Base-by-base conservation (phyloP, 2,888 invertebrate species). In the Tetropium fuscum region DNA sequence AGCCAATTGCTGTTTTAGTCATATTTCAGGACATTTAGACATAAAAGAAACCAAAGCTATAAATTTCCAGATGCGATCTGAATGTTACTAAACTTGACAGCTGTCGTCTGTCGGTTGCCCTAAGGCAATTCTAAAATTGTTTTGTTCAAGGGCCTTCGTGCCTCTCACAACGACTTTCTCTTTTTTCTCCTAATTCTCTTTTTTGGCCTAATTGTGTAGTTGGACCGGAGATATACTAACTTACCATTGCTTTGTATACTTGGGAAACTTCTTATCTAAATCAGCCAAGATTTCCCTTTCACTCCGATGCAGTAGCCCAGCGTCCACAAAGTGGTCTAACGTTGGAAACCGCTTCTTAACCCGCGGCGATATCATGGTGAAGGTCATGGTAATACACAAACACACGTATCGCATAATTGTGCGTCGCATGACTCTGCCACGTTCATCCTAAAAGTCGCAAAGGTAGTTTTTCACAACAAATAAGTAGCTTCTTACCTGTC, bases 271-370 rank as follows among this genome's bases (percentile, higher is more conserved):
- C 38, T 85, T 82, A 78, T 94, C 92, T 72, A 95, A 83, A 73
- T 90, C 88, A 54, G 90, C 88, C 62, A 95, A 88, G 65, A 95
- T 93, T 32, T 83, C 83, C 72, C 90, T 88, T 79, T 95, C 95
- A 75, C 93, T 95, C 62, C 92, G 90, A 56, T 91, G 85, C 34
- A 95, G 82, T 34, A 95, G 83, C 69, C 95, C 95, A 4, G 94
- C 91, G 62, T 94, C 94, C 3, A 94, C 91, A 58, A 94, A 88
- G 80, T 95, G 93, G 64, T 90, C 88, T 57, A 94, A 82, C 0
- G 91, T 90, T 0, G 95, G 95, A 79, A 95, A 95, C 10, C 95
- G 86, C 78, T 94, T 95, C 79, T 95, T 95, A 16, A 95, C 95
- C 41, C 91, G 85, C 0, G 95, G 94, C 48, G 94, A 92, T 63